phyloP scores from a whole-genome alignment of 2,888 invertebrate genomes.

The Altica lythri region DNA sequence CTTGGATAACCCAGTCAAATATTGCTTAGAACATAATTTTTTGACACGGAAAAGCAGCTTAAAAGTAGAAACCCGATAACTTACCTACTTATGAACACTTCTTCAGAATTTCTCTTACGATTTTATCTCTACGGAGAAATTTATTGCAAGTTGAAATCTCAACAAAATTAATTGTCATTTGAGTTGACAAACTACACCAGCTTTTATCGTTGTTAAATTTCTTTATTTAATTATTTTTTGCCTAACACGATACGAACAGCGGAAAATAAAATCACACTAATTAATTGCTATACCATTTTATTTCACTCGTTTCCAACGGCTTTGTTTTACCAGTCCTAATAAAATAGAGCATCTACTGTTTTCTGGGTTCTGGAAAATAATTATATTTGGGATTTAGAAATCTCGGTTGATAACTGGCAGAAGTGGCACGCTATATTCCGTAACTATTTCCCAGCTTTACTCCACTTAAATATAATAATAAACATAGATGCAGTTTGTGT shows the following conservation, averaged over 20 bases:
- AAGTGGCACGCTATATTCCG: too few relatives aligned
- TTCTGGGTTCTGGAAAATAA: slow-evolving; percentile 9
- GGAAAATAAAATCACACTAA: slow-evolving; percentile 15
- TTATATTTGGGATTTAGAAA: slow-evolving; percentile 1
- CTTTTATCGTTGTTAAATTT: slow-evolving; percentile 8
- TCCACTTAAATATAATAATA: too few relatives aligned
- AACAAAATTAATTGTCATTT: slow-evolving; percentile 11
- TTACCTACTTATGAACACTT: too few relatives aligned
- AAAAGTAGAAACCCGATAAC: too few relatives aligned
- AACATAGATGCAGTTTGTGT: too few relatives aligned
- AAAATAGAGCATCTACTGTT: slow-evolving; percentile 4
- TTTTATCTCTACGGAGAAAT: too few relatives aligned
- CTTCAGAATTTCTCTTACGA: too few relatives aligned
- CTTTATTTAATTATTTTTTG: slow-evolving; percentile 15
- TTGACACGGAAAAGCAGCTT: too few relatives aligned
- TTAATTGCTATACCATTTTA: slow-evolving; percentile 13
- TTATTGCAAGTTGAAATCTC: slow-evolving; percentile 7
- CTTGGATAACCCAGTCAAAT: too few relatives aligned
- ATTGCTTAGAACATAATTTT: too few relatives aligned
- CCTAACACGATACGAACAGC: neutral
- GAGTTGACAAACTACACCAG: slow-evolving; percentile 13
- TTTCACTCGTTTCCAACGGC: slow-evolving; percentile 9
- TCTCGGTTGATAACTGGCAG: slow-evolving; percentile 1
- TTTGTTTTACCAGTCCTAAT: slow-evolving; percentile 7
- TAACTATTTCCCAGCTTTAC: too few relatives aligned